Evolutionary conservation across 1,140 invertebrate species (phyloP).

Genomic region (Pomacea maculata): DNA sequence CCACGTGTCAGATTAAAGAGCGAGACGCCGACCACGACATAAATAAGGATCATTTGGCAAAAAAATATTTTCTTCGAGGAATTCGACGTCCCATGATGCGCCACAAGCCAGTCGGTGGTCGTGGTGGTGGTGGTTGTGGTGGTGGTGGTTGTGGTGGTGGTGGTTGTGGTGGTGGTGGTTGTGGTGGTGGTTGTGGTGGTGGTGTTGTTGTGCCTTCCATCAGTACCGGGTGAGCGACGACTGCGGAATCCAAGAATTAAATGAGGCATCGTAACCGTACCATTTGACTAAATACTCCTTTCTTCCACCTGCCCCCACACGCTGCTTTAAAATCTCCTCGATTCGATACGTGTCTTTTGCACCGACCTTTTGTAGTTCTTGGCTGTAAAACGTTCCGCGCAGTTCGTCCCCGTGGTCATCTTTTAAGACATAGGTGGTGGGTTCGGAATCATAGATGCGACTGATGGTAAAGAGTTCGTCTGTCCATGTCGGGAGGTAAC

Average conservation of each 20-base stretch:
- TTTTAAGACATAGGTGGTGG: neutral
- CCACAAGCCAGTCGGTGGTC: neutral
- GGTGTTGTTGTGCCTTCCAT: no score
- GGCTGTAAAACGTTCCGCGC: neutral
- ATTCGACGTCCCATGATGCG: neutral
- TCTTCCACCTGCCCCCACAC: neutral
- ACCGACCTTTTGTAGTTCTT: neutral
- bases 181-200: no score
- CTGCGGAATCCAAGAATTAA: slow-evolving; percentile 11
- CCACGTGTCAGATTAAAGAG: slow-evolving; percentile 13
- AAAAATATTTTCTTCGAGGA: slow-evolving; percentile 7
- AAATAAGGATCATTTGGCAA: slow-evolving; percentile 15
- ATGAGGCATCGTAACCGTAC: neutral
- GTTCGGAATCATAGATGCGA: neutral
- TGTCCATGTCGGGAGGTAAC: neutral
- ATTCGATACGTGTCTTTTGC: neutral
- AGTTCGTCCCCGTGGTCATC: slow-evolving; percentile 8
- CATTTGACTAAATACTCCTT: slow-evolving; percentile 8
- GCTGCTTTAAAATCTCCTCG: neutral
- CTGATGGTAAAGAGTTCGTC: slow-evolving; percentile 5
- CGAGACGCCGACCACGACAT: slow-evolving; percentile 13
- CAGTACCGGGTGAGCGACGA: neutral
- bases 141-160: no score
- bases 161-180: no score
- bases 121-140: no score